Base-by-base conservation (phyloP, 2,888 invertebrate species). In the Stenoptilia bipunctidactyla region DNA sequence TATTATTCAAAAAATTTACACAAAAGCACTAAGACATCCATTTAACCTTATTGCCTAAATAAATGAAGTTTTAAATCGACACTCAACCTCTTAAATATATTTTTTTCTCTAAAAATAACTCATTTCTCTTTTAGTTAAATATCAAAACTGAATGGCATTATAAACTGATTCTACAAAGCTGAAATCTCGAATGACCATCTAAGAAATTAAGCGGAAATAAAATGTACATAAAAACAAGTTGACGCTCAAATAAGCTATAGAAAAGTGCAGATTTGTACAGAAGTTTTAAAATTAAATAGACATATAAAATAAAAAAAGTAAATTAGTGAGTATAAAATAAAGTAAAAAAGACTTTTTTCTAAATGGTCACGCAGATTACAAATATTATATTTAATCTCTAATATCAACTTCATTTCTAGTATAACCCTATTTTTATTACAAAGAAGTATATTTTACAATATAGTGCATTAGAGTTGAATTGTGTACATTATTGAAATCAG, bases 21-120 rank as follows among this genome's bases (percentile, higher is more conserved):
- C 80, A 82, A 84, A 84, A 85, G 84, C 84, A 84, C 84, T 85
- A 85, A 80, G 79, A 85, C 84, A 85, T 85, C 80, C 80, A 85
- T 79, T 80, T 76, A 80, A 80, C 66, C 84, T 85, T 84, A 85
- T 74, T 70, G 74, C 79, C 84, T 85, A 85, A 75, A 77, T 82
- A 79, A 83, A 83, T 72, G 79, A 80, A 80, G 66, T 67, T 75
- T 70, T 71, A 79, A 77, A 75, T 64, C 73, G 68, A 79, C 80
- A 82, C 79, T 69, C 74, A 76, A 82, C 71, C 69, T 68, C 77
- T 62, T 64, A 73, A 67, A 12, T 13, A 80, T 80, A 82, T 72
- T 77, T 77, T n/a, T 82, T 71, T 80, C 66, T 82, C 82, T 82
- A 82, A 83, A 83, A 82, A 82, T 82, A 82, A 82, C 75, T 75